Evolutionary conservation across 2,888 invertebrate genomes (phyloP), one percentile per base, ranked within the genome.

Genomic region (Linnaemya vulpina): DNA sequence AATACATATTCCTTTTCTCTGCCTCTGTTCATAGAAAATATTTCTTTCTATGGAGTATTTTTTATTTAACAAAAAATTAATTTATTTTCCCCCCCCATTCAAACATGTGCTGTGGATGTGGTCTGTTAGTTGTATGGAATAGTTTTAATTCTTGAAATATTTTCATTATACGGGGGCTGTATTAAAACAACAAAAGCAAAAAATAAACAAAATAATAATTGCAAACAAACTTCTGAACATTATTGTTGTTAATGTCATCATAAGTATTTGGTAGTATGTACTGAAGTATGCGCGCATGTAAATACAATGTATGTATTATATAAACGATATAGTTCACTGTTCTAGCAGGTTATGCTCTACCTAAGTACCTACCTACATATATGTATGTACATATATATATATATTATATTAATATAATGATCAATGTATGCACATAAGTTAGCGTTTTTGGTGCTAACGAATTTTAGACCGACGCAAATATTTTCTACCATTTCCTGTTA

Each of bases 81-180:
- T 46, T 25, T 67, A 80, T 62, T 80, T 80, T 84, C 77, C 63
- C 79, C 79, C 77, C 51, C 81, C 80, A 78, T 81, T 77, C 58
- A 75, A 80, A 73, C 77, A 77, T 84, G 40, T 73, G 63, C 62
- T 80, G 74, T 58, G 80, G 76, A 83, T 76, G 73, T 83, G 83
- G 76, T 65, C 49, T 58, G 51, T 22, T 60, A 46, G 73, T 62
- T 62, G 78, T 60, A 43, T 68, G 55, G 11, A 80, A 65, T 58
- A 80, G 70, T 60, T 81, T 43, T 60, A 17, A 40, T 53, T 83
- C 53, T 62, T 40, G 15, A 25, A 70, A 62, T 49, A n/a, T 65
- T 67, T 75, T 62, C 60, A 30, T 58, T 60, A 62, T 68, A 68
- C 17, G 73, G 81, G 71, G 81, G 81, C 81, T 68, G 77, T 71